Percentiles rank a stretch among this genome's conserved stretches.
These are phyloP conservation scores for Diachasma alloeum DNA, from an alignment of 1,140 invertebrate species.

Conservation along the genomic window DNA sequence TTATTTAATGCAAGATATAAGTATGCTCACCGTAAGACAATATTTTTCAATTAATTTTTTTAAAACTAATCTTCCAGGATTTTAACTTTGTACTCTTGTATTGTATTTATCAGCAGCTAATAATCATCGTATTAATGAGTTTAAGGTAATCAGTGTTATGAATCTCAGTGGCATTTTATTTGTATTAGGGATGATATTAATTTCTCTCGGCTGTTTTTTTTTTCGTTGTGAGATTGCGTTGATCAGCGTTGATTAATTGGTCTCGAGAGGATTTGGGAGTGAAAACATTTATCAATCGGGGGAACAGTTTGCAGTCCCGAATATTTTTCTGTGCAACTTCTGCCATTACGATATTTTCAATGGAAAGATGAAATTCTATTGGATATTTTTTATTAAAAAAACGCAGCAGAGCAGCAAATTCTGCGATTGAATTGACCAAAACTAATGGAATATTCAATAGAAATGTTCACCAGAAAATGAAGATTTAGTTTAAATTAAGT, in stretches of 20 bases:
- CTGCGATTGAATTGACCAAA: too few species aligned
- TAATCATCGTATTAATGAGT: background rate
- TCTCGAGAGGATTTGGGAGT: too few species aligned
- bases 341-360: too few species aligned
- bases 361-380: too few species aligned
- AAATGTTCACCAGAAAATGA: too few species aligned
- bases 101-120: background rate
- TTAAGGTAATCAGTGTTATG: background rate
- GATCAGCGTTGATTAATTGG: background rate
- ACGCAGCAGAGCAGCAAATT: too few species aligned
- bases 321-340: too few species aligned
- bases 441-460: too few species aligned
- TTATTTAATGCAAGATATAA: background rate
- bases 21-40: slow-evolving; percentile 9
- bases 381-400: too few species aligned
- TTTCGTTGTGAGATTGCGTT: background rate
- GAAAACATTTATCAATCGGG: too few species aligned
- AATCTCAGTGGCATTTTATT: background rate
- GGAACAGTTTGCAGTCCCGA: too few species aligned
- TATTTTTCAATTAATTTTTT: slow-evolving; percentile 28
- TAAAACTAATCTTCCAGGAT: background rate
- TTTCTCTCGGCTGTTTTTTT: background rate
- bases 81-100: background rate
- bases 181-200: background rate
- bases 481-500: too few species aligned